Conservation (phyloP, 2,113 vertebrate species). For the Gymnarchus niloticus region DNA sequence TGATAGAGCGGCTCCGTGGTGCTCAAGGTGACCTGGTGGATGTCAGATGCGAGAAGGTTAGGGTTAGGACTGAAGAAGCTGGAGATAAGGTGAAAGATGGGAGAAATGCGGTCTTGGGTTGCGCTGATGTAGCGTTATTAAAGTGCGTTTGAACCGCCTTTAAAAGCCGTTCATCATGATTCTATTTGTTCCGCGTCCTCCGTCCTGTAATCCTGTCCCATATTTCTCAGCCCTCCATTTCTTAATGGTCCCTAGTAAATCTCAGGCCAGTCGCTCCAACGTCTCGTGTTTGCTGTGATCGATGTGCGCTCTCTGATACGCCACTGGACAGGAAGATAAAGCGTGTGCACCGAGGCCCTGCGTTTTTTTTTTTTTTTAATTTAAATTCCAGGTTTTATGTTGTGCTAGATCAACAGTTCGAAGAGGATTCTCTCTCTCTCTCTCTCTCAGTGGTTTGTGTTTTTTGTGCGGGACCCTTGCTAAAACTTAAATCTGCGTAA, state of each 20-base stretch:
- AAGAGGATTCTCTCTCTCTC: too few relatives aligned
- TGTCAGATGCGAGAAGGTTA: not conserved
- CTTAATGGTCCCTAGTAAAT: not conserved
- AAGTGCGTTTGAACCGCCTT: too few relatives aligned
- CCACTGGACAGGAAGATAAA: too few relatives aligned
- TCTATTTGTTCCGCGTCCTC: not conserved
- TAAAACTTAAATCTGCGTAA: not conserved
- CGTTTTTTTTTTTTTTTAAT: not conserved
- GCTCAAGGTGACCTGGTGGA: not conserved
- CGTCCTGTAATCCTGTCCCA: not conserved
- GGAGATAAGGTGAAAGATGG: too few relatives aligned
- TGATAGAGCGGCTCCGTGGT: not conserved
- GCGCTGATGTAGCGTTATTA: too few relatives aligned
- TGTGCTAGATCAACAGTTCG: not conserved
- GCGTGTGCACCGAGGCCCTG: too few relatives aligned
- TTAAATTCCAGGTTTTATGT: not conserved
- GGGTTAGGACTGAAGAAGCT: too few relatives aligned
- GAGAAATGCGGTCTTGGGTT: too few relatives aligned
- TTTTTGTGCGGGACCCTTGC: not conserved
- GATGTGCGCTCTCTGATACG: not conserved
- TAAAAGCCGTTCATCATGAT: too few relatives aligned
- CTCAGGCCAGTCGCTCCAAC: not conserved
- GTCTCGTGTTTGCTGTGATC: not conserved
- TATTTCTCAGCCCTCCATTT: not conserved
- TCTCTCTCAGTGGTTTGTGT: not conserved